phyloP scores from a whole-genome alignment of 2,888 invertebrate genomes.

The Keiferia lycopersicella region DNA sequence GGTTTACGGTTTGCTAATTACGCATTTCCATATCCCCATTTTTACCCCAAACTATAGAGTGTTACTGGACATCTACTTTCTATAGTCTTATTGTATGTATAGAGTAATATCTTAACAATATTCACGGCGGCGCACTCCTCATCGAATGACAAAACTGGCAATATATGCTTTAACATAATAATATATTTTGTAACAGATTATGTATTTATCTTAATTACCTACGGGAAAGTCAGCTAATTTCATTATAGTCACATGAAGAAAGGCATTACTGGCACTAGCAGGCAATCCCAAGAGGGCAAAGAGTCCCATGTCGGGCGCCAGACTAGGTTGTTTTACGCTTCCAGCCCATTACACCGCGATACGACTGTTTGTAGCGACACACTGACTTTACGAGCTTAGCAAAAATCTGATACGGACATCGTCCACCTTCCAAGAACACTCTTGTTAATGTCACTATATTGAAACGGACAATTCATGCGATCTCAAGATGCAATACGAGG shows the following conservation, averaged over 20 bases:
- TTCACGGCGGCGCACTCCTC: too few species aligned
- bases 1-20: too few species aligned
- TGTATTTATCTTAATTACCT: neutral
- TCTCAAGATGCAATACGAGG: too few species aligned
- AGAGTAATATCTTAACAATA: too few species aligned
- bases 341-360: constrained; percentile 45
- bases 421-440: constrained; percentile 48
- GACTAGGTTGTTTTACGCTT: constrained; percentile 30
- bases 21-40: too few species aligned
- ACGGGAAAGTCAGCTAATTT: constrained; percentile 3
- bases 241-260: constrained; percentile 12
- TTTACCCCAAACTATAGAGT: too few species aligned
- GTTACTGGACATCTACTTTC: too few species aligned
- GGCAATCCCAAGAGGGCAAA: neutral
- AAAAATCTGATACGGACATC: constrained; percentile 72
- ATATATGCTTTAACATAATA: neutral
- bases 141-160: neutral
- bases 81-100: too few species aligned
- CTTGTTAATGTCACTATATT: constrained; percentile 38
- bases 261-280: constrained; percentile 13
- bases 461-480: too few species aligned
- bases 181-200: neutral
- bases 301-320: constrained; percentile 22
- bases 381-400: constrained; percentile 68
- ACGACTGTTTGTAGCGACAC: constrained; percentile 63